A percentile compares a stretch with the other conserved stretches of the same genome.
phyloP scores from a whole-genome alignment of 2,888 invertebrate species.

The Neoaliturus tenellus region DNA sequence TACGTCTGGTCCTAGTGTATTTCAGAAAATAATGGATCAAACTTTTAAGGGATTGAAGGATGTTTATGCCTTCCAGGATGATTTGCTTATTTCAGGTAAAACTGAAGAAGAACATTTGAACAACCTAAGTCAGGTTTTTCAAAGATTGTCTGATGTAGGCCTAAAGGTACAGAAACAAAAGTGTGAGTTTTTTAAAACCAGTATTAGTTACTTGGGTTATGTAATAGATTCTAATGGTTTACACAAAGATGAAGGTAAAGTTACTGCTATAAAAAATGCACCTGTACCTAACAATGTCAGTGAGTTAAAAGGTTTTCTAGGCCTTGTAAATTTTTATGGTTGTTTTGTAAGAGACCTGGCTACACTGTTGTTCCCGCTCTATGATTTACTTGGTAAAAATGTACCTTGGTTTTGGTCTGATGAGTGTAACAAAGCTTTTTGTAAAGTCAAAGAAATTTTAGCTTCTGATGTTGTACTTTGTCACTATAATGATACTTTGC shows the following conservation, averaged over 20 bases:
- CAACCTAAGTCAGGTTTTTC: conserved; percentile 22
- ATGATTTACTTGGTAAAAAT: conserved; percentile 27
- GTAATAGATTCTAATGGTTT: background rate
- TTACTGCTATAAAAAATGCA: background rate
- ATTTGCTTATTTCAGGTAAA: conserved; percentile 25
- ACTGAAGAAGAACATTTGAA: conserved; percentile 2
- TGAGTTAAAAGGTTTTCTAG: conserved; percentile 3
- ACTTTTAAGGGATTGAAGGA: background rate
- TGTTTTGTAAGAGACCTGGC: conserved; percentile 4
- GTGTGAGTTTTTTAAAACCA: conserved; percentile 1
- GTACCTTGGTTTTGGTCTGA: conserved; percentile 7
- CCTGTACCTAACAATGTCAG: background rate
- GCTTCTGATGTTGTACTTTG: background rate
- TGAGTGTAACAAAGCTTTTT: conserved; percentile 9
- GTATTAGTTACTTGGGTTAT: conserved; percentile 3
- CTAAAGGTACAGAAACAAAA: conserved; percentile 14
- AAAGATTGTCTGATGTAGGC: background rate
- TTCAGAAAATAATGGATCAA: conserved; percentile 13
- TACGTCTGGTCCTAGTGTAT: conserved; percentile 5
- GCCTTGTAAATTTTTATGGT: conserved; percentile 15
- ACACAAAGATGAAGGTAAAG: conserved; percentile 1
- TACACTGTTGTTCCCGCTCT: background rate
- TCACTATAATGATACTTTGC: conserved; percentile 19
- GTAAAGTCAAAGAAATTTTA: background rate
- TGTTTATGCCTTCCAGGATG: background rate